Evolutionary conservation across 2,113 vertebrate species (phyloP).

Genomic region (Nesogale talazaci): DNA sequence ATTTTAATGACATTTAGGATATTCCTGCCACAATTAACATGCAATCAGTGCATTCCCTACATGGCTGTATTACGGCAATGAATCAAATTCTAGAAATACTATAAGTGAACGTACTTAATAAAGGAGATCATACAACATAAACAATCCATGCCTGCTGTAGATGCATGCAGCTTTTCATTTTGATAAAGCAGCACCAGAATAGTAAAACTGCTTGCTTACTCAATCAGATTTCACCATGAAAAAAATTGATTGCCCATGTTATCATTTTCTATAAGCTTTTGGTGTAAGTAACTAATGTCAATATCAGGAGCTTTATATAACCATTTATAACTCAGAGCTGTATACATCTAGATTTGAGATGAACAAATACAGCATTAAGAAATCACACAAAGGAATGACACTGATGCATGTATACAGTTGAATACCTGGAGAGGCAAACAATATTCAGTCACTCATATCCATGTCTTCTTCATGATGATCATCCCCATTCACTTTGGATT

Average conservation of each 20-base stretch:
- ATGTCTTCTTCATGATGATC: conserved; percentile 99
- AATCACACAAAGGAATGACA: conserved; percentile 85
- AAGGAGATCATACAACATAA: conserved; percentile 83
- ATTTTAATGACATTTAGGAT: conserved; percentile 79
- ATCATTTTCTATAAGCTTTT: conserved; percentile 79
- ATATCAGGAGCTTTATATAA: conserved; percentile 81
- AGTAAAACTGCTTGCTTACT: conserved; percentile 71
- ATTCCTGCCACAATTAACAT: conserved; percentile 84
- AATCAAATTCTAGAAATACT: conserved; percentile 83
- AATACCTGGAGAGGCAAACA: not conserved
- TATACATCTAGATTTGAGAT: conserved; percentile 87
- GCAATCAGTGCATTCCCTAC: conserved; percentile 84
- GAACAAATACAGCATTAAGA: conserved; percentile 88
- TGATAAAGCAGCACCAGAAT: conserved; percentile 79
- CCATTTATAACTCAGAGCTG: conserved; percentile 84
- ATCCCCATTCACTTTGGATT: conserved; percentile 96
- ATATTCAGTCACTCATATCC: conserved; percentile 97
- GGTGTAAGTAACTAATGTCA: conserved; percentile 79
- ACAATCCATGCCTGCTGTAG: conserved; percentile 85
- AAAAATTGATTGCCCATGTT: conserved; percentile 69
- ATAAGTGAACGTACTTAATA: conserved; percentile 83
- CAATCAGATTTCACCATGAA: conserved; percentile 71
- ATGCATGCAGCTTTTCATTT: conserved; percentile 82
- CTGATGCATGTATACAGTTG: conserved; percentile 74
- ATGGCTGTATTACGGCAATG: conserved; percentile 83